phyloP scores from a whole-genome alignment of 2,113 vertebrate species.

The Myanophis thanlyinensis region DNA sequence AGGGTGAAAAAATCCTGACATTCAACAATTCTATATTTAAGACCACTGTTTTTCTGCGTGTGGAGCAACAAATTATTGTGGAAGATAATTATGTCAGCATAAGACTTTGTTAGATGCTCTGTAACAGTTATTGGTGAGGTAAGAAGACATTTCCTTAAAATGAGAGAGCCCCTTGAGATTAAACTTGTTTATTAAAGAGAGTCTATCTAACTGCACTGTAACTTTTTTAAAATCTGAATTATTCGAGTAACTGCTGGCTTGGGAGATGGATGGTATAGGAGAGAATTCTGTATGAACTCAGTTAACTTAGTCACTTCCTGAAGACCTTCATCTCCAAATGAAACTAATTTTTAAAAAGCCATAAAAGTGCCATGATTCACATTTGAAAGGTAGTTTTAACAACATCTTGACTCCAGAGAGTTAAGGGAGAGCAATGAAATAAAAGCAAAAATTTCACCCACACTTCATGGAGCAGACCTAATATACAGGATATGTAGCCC shows the following conservation, averaged over 20 bases:
- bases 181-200: conserved; percentile 1
- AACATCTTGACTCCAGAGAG: conserved; percentile 33
- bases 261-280: conserved; percentile 51
- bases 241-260: conserved; percentile 66
- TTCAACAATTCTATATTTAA: not conserved
- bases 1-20: not conserved
- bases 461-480: not conserved
- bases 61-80: not conserved
- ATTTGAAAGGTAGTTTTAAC: conserved; percentile 40
- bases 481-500: conserved; percentile 4
- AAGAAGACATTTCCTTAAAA: not conserved
- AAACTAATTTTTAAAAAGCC: conserved; percentile 25
- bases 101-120: not conserved
- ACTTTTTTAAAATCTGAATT: conserved; percentile 47
- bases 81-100: not conserved
- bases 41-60: not conserved
- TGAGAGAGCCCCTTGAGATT: not conserved
- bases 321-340: conserved; percentile 58
- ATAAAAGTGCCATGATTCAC: conserved; percentile 13
- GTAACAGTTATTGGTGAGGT: not conserved
- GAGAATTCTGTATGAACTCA: conserved; percentile 55
- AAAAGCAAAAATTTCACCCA: not conserved
- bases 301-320: conserved; percentile 59
- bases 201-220: conserved; percentile 4
- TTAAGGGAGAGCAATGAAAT: conserved; percentile 43